Evolutionary conservation across 2,888 invertebrate species (phyloP).

Genomic region (Leptopterna dolabrata): DNA sequence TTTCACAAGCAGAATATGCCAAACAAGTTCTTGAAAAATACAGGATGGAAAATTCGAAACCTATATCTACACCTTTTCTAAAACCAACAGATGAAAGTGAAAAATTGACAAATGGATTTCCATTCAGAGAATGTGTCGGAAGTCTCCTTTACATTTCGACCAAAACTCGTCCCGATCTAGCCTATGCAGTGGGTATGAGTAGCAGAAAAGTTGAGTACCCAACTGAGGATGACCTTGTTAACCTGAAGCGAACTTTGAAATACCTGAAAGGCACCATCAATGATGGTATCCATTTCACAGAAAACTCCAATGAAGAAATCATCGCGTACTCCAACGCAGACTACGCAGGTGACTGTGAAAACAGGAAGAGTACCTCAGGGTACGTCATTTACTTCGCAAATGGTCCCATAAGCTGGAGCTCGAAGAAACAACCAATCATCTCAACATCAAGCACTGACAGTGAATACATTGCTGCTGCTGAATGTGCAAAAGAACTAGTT

Average conservation of each 20-base stretch:
- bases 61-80: conserved; percentile 28
- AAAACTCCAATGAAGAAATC: conserved; percentile 21
- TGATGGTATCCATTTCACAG: conserved; percentile 47
- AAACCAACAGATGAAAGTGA: not conserved
- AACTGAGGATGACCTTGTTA: conserved; percentile 30
- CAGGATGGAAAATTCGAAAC: conserved; percentile 57
- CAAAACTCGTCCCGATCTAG: too few species aligned
- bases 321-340: conserved; percentile 54
- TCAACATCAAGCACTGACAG: too few species aligned
- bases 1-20: too few species aligned
- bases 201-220: too few species aligned
- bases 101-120: not conserved
- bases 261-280: too few species aligned
- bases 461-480: conserved; percentile 39
- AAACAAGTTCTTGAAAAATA: conserved; percentile 57
- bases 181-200: too few species aligned
- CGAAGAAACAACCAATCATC: too few species aligned
- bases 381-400: conserved; percentile 47
- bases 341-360: conserved; percentile 52
- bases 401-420: conserved; percentile 63
- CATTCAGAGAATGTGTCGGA: too few species aligned
- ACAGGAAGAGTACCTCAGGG: conserved; percentile 34
- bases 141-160: not conserved
- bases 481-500: conserved; percentile 59
- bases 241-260: too few species aligned